Percentiles rank a stretch among this genome's conserved stretches.
Evolutionary conservation across 2,113 vertebrate species (phyloP).

Genomic region (Mustela nigripes): DNA sequence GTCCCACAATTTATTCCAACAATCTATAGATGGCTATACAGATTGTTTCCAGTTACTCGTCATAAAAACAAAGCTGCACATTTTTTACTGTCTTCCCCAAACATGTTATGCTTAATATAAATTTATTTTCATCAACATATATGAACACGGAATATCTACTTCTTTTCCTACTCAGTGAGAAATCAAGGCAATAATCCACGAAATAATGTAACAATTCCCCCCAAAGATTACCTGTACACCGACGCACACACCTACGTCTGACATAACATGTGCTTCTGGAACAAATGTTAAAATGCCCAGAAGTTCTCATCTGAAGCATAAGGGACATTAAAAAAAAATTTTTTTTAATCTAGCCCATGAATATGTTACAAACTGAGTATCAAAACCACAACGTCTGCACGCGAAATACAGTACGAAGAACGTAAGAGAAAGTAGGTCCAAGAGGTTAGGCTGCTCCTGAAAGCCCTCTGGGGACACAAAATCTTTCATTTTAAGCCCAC

Average conservation of each 20-base stretch:
- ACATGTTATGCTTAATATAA: neutral
- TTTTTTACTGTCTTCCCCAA: neutral
- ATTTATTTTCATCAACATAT: slow-evolving; percentile 30
- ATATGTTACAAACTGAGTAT: slow-evolving; percentile 10
- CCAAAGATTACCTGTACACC: neutral
- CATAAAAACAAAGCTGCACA: slow-evolving; percentile 48
- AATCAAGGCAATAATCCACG: slow-evolving; percentile 31
- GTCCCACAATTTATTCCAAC: neutral
- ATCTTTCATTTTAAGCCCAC: neutral
- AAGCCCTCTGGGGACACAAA: neutral
- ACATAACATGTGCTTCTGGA: neutral
- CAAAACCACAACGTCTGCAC: neutral
- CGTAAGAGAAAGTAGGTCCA: neutral
- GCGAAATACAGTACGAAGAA: neutral
- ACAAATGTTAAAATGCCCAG: neutral
- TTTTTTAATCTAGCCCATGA: slow-evolving; percentile 2
- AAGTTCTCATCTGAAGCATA: neutral
- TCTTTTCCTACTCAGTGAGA: slow-evolving; percentile 9
- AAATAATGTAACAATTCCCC: slow-evolving; percentile 15
- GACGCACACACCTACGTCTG: neutral
- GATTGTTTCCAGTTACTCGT: slow-evolving; percentile 11
- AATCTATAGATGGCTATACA: neutral
- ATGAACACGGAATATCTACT: neutral
- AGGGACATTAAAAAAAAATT: neutral
- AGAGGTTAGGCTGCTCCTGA: neutral